These are phyloP conservation scores for Girardinichthys multiradiatus DNA, from an alignment of 2,113 vertebrate genomes.

Conservation along the genomic window DNA sequence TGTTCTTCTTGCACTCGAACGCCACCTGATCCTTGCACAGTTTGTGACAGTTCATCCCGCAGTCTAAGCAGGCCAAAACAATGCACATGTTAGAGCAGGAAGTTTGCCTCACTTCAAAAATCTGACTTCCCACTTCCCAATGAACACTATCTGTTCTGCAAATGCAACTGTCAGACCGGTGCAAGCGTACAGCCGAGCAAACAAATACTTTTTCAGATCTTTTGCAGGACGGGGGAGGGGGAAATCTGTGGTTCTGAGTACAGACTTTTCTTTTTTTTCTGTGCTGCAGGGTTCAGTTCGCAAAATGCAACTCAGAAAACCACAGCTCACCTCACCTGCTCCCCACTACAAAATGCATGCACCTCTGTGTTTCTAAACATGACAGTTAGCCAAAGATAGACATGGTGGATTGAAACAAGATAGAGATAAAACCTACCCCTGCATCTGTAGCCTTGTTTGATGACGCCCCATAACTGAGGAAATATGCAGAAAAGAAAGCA, in stretches of 20 bases:
- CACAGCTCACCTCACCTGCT: constrained; percentile 60
- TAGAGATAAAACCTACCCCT: constrained; percentile 84
- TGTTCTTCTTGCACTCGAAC: constrained; percentile 95
- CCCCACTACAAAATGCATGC: constrained; percentile 11
- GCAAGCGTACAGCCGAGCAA: constrained; percentile 51
- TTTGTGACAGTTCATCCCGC: constrained; percentile 96
- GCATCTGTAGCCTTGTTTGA: constrained; percentile 95
- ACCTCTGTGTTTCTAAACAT: constrained; percentile 7
- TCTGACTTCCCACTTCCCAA: constrained; percentile 24
- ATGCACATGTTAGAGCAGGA: constrained; percentile 61
- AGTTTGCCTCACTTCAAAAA: constrained; percentile 24
- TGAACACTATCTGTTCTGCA: constrained; percentile 53
- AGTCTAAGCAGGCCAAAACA: constrained; percentile 80
- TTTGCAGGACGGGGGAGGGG: constrained; percentile 47
- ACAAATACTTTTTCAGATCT: constrained; percentile 53
- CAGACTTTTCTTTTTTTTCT: constrained; percentile 27
- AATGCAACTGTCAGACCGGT: constrained; percentile 44
- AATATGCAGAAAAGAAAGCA: constrained; percentile 35
- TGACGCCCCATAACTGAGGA: constrained; percentile 93
- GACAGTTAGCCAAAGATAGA: constrained; percentile 15
- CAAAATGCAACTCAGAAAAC: constrained; percentile 64
- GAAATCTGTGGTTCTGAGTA: constrained; percentile 55
- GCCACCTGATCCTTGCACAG: constrained; percentile 96
- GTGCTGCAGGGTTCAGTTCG: constrained; percentile 53
- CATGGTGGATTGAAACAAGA: neutral